A percentile compares a stretch with the other conserved stretches of the same genome.
These are phyloP conservation scores for Aphelinus atriplicis DNA, from an alignment of 1,140 invertebrate genomes.

Conservation along the genomic window DNA sequence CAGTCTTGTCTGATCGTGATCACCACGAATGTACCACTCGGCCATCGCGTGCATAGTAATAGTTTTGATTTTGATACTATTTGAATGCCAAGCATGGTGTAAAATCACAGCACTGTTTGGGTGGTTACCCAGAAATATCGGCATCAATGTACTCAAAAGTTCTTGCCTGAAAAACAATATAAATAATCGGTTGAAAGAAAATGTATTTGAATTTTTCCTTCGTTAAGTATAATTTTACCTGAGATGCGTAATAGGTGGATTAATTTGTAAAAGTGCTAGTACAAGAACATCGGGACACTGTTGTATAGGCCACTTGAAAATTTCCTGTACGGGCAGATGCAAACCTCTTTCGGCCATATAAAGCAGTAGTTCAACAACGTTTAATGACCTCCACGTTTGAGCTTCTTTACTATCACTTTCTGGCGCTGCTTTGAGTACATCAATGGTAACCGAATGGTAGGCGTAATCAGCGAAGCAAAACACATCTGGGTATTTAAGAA, in stretches of 20 bases:
- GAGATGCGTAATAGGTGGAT: slow-evolving; percentile 76
- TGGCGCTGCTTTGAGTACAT: slow-evolving; percentile 90
- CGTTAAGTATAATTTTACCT: slow-evolving; percentile 21
- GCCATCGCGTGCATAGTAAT: slow-evolving; percentile 97
- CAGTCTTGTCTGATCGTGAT: slow-evolving; percentile 91
- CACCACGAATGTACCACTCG: slow-evolving; percentile 93
- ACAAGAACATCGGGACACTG: slow-evolving; percentile 94
- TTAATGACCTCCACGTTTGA: slow-evolving; percentile 89
- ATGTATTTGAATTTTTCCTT: not conserved
- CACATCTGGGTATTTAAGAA: slow-evolving; percentile 90
- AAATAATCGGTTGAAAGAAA: not conserved
- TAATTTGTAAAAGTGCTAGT: slow-evolving; percentile 86
- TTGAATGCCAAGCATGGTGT: slow-evolving; percentile 92
- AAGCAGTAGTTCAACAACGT: slow-evolving; percentile 88
- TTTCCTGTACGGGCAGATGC: slow-evolving; percentile 83
- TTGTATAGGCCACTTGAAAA: slow-evolving; percentile 92
- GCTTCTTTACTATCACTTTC: slow-evolving; percentile 94
- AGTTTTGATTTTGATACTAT: slow-evolving; percentile 78
- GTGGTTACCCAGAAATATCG: slow-evolving; percentile 93
- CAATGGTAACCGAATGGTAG: slow-evolving; percentile 84
- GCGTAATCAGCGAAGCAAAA: slow-evolving; percentile 94
- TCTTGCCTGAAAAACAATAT: slow-evolving; percentile 73
- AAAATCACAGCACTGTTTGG: slow-evolving; percentile 93
- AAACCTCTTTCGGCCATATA: slow-evolving; percentile 88
- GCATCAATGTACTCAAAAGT: slow-evolving; percentile 84